A percentile compares a stretch with the other conserved stretches of the same genome.
phyloP scores from a whole-genome alignment of 1,140 invertebrate genomes.

The Ostrea edulis region DNA sequence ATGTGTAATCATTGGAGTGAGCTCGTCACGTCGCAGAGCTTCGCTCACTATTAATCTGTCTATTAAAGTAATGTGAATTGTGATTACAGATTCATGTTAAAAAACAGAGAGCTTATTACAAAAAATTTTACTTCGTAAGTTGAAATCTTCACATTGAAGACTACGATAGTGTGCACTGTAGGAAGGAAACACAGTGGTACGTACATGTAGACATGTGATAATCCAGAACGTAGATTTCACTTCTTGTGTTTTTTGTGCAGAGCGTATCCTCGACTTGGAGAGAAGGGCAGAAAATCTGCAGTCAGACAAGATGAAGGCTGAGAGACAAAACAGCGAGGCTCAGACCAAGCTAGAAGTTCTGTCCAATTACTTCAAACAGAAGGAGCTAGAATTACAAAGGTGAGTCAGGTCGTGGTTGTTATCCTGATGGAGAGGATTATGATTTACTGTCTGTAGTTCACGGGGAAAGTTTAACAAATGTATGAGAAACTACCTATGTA shows the following conservation, averaged over 20 bases:
- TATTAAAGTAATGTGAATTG: too few species aligned
- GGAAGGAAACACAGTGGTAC: too few species aligned
- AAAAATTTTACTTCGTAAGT: too few species aligned
- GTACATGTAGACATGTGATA: too few species aligned
- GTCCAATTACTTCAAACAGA: constrained; percentile 92
- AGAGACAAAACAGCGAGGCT: constrained; percentile 89
- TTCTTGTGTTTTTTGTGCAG: constrained; percentile 65
- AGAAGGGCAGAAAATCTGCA: constrained; percentile 77
- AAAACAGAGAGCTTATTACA: too few species aligned
- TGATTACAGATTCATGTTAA: too few species aligned
- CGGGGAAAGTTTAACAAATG: not conserved
- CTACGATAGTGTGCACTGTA: too few species aligned
- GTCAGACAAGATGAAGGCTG: constrained; percentile 84
- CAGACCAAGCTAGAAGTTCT: constrained; percentile 91
- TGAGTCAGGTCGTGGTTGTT: constrained; percentile 32
- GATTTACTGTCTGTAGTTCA: not conserved
- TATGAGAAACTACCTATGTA: not conserved
- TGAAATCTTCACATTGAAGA: too few species aligned
- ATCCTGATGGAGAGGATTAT: not conserved
- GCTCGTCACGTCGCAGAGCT: too few species aligned
- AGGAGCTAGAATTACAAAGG: constrained; percentile 91
- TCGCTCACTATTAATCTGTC: too few species aligned
- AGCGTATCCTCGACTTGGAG: constrained; percentile 76
- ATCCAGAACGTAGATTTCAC: not conserved
- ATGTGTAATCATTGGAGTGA: too few species aligned